Base-by-base conservation (phyloP, 2,113 vertebrate genomes). In the Dipodomys stephensi region DNA sequence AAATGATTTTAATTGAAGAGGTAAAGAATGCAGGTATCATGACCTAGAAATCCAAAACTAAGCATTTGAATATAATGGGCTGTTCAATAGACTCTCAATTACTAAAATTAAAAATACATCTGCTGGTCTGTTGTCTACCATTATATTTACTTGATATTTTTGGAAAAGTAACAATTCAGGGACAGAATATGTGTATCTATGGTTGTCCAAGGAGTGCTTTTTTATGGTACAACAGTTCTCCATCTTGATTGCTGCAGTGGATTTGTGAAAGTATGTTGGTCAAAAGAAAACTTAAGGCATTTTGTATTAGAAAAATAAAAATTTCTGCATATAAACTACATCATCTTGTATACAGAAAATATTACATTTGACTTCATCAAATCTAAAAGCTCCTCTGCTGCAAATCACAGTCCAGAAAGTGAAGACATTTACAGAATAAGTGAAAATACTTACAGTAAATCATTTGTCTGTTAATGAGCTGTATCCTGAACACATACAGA, bases 71-170 rank as follows among this genome's bases (percentile, higher is more conserved):
- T 65, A 68, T 57, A 77, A 93, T 90, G 15, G 68, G 46, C 20
- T 35, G n/a, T 19, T 93, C 4, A 32, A 16, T n/a, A 83, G 46
- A 53, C 80, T 62, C 65, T 6, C 6, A 83, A 68, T 83, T 10
- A 91, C 71, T 73, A 57, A 94, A 83, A 71, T 1, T 20, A 60
- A 83, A 91, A 77, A 39, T 7, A 16, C 1, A 65, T n/a, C n/a
- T 76, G 6, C 15, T 35, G 19, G 30, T 90, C 72, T 76, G 84
- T 27, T 69, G 2, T 49, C 49, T 57, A 6, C 87, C 12, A 60
- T 32, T 87, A 64, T 27, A 87, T 84, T 94, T 85, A 74, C 15
- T 65, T 86, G 25, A 62, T 89, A 83, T 44, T 92, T 25, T 77
- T 84, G 11, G 64, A 19, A 89, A 72, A 87, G 28, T 2, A 87